A percentile compares a stretch with the other conserved stretches of the same genome.
Evolutionary conservation across 2,888 invertebrate genomes (phyloP).

Genomic region (Eilema sororculum): DNA sequence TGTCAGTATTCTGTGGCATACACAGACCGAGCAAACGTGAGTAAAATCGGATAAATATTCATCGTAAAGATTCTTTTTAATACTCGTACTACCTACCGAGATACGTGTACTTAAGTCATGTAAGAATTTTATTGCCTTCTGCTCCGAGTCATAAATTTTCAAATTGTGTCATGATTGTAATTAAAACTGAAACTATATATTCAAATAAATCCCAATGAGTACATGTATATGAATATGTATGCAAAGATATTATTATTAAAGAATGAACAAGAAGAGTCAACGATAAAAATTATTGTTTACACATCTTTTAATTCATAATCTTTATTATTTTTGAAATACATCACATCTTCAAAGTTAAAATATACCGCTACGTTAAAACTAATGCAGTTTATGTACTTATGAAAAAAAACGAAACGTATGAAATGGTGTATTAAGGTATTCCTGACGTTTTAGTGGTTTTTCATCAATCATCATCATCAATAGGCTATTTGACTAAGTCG

Average conservation of each 20-base stretch:
- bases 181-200: background rate
- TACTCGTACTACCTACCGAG: background rate
- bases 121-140: slow-evolving; percentile 4
- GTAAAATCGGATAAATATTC: background rate
- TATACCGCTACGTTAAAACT: no score
- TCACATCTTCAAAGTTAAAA: no score
- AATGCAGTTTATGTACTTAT: no score
- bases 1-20: background rate
- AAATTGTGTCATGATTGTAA: slow-evolving; percentile 6
- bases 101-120: background rate
- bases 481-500: no score
- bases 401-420: background rate
- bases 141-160: slow-evolving; percentile 10
- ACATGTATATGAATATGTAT: background rate
- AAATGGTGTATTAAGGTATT: no score
- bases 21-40: background rate
- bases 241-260: no score
- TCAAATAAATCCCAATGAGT: background rate
- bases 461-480: no score
- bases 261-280: no score
- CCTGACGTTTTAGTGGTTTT: background rate
- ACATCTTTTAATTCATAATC: no score
- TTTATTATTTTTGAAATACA: no score
- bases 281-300: no score
- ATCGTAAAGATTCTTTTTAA: background rate